These are phyloP conservation scores for Helicolenus hilgendorfi DNA, from an alignment of 2,797 vertebrate genomes.

Conservation along the genomic window DNA sequence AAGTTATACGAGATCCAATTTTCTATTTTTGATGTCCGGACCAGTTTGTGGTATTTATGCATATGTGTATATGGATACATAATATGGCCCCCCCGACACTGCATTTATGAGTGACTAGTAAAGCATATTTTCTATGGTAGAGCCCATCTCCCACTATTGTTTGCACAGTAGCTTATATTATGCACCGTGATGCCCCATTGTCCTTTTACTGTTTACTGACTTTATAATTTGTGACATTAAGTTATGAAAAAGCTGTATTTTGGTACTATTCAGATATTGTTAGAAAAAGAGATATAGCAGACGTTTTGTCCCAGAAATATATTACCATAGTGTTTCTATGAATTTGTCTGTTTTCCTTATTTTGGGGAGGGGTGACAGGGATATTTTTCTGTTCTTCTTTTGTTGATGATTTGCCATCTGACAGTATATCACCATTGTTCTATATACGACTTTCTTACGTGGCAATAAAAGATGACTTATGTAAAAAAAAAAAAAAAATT, in stretches of 20 bases:
- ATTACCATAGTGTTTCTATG: constrained; percentile 87
- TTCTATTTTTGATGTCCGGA: constrained; percentile 86
- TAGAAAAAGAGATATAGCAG: constrained; percentile 83
- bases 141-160: constrained; percentile 80
- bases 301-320: constrained; percentile 84
- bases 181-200: constrained; percentile 85
- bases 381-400: constrained; percentile 84
- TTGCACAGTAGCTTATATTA: constrained; percentile 88
- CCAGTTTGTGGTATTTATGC: constrained; percentile 86
- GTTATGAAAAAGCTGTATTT: constrained; percentile 88
- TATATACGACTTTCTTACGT: constrained; percentile 98
- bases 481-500: constrained; percentile 73
- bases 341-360: constrained; percentile 81
- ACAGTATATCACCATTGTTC: constrained; percentile 96
- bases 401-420: constrained; percentile 95
- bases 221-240: constrained; percentile 85
- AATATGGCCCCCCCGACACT: constrained; percentile 73
- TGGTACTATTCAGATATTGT: constrained; percentile 86
- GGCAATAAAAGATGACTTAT: constrained; percentile 96
- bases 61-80: constrained; percentile 86
- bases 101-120: constrained; percentile 81
- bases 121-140: constrained; percentile 83
- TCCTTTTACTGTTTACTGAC: constrained; percentile 81
- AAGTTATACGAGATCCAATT: constrained; percentile 71
- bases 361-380: constrained; percentile 88